Evolutionary conservation across 2,113 vertebrate species (phyloP).

Genomic region (Chaetodon auriga): DNA sequence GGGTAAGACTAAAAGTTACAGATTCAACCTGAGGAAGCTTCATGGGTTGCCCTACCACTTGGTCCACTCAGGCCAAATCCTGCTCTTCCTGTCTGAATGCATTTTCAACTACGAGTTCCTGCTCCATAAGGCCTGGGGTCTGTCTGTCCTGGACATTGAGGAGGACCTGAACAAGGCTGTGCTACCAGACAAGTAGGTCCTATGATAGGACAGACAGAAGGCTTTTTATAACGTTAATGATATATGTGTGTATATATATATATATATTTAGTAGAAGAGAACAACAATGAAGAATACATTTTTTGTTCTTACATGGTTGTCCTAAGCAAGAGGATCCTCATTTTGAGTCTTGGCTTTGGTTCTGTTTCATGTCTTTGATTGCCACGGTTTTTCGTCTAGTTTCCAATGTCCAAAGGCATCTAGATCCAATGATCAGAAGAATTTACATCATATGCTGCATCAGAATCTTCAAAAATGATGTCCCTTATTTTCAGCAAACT

Average conservation of each 20-base stretch:
- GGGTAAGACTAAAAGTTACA: constrained; percentile 36
- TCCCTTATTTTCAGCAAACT: no score
- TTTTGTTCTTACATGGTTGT: no score
- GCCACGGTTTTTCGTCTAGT: no score
- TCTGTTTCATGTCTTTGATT: no score
- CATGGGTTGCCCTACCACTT: constrained; percentile 81
- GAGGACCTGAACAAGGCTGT: constrained; percentile 81
- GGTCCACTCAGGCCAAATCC: constrained; percentile 76
- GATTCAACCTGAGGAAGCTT: constrained; percentile 81
- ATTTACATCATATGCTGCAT: no score
- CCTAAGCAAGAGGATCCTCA: no score
- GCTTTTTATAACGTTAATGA: not conserved
- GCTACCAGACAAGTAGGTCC: constrained; percentile 76
- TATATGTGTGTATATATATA: not conserved
- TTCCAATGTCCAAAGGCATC: no score
- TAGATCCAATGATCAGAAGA: no score
- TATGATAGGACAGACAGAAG: not conserved
- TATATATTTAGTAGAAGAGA: no score
- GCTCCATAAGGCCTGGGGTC: constrained; percentile 81
- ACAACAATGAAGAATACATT: no score
- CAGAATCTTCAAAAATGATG: no score
- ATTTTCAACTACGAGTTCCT: constrained; percentile 85
- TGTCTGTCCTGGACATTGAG: constrained; percentile 78
- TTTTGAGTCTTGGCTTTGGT: no score
- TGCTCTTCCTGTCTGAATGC: constrained; percentile 76